A percentile compares a stretch with the other conserved stretches of the same genome.
Conservation (phyloP, 2,113 vertebrate genomes). For the Psammodynastes pulverulentus region DNA sequence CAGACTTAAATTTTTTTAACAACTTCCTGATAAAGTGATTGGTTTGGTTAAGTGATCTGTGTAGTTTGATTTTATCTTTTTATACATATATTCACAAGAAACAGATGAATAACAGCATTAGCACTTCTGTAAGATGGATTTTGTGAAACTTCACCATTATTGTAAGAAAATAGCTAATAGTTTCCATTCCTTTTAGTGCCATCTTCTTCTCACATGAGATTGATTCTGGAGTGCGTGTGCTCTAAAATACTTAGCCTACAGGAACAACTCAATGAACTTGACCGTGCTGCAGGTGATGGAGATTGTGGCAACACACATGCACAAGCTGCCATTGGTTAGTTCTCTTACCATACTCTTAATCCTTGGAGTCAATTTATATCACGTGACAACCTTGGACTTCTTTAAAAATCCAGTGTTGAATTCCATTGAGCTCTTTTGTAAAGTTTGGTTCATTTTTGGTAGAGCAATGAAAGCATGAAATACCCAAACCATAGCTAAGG, state of each 20-base stretch:
- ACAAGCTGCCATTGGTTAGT: slow-evolving; percentile 79
- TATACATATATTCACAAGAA: not conserved
- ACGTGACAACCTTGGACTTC: too few species aligned
- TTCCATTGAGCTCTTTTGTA: not conserved
- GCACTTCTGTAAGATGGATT: not conserved
- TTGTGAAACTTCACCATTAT: not conserved
- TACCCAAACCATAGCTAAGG: not conserved
- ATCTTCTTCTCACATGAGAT: slow-evolving; percentile 20
- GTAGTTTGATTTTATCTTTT: not conserved
- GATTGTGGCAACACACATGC: slow-evolving; percentile 92
- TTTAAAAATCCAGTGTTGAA: not conserved
- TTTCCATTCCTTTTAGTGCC: slow-evolving; percentile 58
- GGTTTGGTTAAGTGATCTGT: not conserved
- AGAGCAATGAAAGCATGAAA: not conserved
- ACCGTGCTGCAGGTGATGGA: slow-evolving; percentile 84
- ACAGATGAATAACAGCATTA: not conserved
- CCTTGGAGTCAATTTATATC: not conserved
- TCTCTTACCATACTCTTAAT: not conserved
- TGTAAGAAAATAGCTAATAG: not conserved
- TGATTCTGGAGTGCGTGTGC: slow-evolving; percentile 74
- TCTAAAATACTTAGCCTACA: slow-evolving; percentile 71
- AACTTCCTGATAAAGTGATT: not conserved
- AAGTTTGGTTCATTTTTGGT: not conserved
- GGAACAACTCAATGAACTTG: slow-evolving; percentile 85
- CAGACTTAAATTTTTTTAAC: not conserved